Conservation (phyloP, 2,113 vertebrate genomes). For the Coptodon bakossiorum region DNA sequence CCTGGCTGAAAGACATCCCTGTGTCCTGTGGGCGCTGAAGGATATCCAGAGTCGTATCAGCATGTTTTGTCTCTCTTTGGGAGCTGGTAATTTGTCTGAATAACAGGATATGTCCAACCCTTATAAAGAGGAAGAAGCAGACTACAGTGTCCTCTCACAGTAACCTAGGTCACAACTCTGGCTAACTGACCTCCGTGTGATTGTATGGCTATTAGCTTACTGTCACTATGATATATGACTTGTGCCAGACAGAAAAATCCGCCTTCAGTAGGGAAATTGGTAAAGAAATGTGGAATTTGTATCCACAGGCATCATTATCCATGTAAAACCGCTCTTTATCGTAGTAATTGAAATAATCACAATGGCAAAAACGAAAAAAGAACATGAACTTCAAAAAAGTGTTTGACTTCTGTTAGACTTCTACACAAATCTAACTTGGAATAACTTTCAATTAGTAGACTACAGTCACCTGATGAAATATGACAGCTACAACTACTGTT, state of each 20-base stretch:
- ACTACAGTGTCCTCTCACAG: background rate
- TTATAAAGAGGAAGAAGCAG: background rate
- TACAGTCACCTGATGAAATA: accelerated
- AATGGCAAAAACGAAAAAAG: background rate
- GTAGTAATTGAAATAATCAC: background rate
- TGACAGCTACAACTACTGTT: background rate
- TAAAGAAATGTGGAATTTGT: background rate
- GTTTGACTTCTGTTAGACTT: background rate
- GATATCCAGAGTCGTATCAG: slow-evolving; percentile 10
- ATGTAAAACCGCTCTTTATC: accelerated
- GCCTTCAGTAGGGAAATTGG: background rate
- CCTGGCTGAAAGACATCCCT: background rate
- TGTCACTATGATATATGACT: background rate
- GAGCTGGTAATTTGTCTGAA: slow-evolving; percentile 29
- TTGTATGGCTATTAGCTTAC: background rate
- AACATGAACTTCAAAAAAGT: background rate
- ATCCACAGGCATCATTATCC: background rate
- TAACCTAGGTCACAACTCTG: background rate
- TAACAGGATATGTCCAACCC: slow-evolving; percentile 21
- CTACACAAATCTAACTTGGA: background rate
- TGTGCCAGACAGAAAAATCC: background rate
- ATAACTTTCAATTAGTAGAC: background rate
- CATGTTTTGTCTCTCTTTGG: background rate
- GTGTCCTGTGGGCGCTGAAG: background rate
- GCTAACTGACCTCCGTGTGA: background rate